Percentiles rank a stretch among this genome's conserved stretches.
Evolutionary conservation across 2,888 invertebrate genomes (phyloP).

Genomic region (Polyommatus icarus): DNA sequence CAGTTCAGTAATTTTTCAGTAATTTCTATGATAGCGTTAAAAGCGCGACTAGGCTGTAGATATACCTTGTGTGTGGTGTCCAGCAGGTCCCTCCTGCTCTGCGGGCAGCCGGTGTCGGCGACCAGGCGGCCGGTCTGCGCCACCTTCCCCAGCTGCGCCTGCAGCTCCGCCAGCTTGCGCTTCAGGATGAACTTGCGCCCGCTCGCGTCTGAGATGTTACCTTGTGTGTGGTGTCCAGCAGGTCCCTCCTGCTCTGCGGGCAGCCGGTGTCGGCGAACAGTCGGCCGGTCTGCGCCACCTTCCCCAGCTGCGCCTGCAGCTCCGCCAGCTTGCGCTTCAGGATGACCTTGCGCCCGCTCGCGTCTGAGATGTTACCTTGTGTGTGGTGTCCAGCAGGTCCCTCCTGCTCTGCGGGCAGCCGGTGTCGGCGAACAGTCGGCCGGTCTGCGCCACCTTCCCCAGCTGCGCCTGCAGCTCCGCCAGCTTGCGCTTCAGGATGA

Average conservation of each 20-base stretch:
- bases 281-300: constrained; percentile 92
- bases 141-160: constrained; percentile 92
- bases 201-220: constrained; percentile 55
- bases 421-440: constrained; percentile 87
- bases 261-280: constrained; percentile 84
- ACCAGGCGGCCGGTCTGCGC: constrained; percentile 95
- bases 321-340: constrained; percentile 93
- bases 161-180: constrained; percentile 91
- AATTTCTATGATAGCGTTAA: not conserved
- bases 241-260: constrained; percentile 44
- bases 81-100: constrained; percentile 45
- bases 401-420: constrained; percentile 43
- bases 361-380: constrained; percentile 72
- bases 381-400: constrained; percentile 50
- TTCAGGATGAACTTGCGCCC: constrained; percentile 93
- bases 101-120: constrained; percentile 63
- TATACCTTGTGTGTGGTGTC: constrained; percentile 54
- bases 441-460: constrained; percentile 91
- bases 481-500: constrained; percentile 93
- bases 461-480: constrained; percentile 92
- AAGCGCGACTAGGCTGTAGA: constrained; percentile 44
- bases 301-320: constrained; percentile 90
- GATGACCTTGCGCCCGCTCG: constrained; percentile 91
- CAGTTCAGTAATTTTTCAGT: too few relatives aligned
- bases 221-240: constrained; percentile 55